These are phyloP conservation scores for Xestobium rufovillosum DNA, from an alignment of 2,888 invertebrate genomes.

Conservation along the genomic window DNA sequence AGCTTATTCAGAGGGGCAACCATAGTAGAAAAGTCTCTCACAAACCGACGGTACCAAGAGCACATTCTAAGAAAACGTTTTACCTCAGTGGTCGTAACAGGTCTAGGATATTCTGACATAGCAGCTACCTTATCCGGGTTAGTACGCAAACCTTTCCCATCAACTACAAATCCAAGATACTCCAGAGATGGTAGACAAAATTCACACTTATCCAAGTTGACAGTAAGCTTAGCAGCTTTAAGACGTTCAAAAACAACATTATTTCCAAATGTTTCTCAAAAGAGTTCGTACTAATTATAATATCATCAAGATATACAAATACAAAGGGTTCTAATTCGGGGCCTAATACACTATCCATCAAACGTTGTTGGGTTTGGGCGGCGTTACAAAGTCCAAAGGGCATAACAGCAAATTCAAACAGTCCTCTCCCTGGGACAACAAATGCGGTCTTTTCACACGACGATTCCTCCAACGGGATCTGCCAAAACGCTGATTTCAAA, in stretches of 20 bases:
- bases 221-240: conserved; percentile 21
- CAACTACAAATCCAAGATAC: conserved; percentile 27
- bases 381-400: conserved; percentile 20
- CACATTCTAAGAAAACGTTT: conserved; percentile 28
- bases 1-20: conserved; percentile 24
- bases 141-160: conserved; percentile 22
- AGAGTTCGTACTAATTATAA: conserved; percentile 22
- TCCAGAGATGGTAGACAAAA: conserved; percentile 23
- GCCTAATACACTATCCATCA: conserved; percentile 23
- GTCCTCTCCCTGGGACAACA: conserved; percentile 25
- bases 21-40: conserved; percentile 21
- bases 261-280: conserved; percentile 23
- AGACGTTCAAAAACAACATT: conserved; percentile 19
- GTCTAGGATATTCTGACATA: conserved; percentile 26
- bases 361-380: conserved; percentile 25
- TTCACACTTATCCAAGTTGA: conserved; percentile 26
- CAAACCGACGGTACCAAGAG: conserved; percentile 30
- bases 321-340: too few species aligned
- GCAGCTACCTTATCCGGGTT: conserved; percentile 27
- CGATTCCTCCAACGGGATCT: conserved; percentile 21
- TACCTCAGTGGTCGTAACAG: conserved; percentile 24
- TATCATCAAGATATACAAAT: too few species aligned
- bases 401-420: conserved; percentile 24
- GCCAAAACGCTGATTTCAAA: conserved; percentile 25
- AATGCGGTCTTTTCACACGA: conserved; percentile 28